Percentiles rank a stretch among this genome's conserved stretches.
Conservation (phyloP, 2,113 vertebrate genomes). For the cattle (Bos taurus) region ARS-UCD2.0 NC_037330.1:23487001-23487500, state of each 20-base stretch:
- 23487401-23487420: neutral
- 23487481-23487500: neutral
- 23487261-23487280: neutral
- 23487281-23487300: neutral
- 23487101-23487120: neutral
- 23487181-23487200: neutral
- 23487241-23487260: neutral
- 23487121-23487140: neutral
- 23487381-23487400: neutral
- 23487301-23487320: neutral
- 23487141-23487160: neutral
- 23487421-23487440: neutral
- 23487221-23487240: neutral
- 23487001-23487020: neutral
- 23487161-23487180: neutral
- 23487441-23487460: neutral
- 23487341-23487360: neutral
- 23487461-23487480: neutral
- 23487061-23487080: neutral
- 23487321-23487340: neutral
- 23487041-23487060: neutral
- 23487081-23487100: neutral
- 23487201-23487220: neutral
- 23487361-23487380: neutral
- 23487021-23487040: neutral